Conservation (phyloP, 23 tunicate genomes). For the Phallusia fumigata region DNA sequence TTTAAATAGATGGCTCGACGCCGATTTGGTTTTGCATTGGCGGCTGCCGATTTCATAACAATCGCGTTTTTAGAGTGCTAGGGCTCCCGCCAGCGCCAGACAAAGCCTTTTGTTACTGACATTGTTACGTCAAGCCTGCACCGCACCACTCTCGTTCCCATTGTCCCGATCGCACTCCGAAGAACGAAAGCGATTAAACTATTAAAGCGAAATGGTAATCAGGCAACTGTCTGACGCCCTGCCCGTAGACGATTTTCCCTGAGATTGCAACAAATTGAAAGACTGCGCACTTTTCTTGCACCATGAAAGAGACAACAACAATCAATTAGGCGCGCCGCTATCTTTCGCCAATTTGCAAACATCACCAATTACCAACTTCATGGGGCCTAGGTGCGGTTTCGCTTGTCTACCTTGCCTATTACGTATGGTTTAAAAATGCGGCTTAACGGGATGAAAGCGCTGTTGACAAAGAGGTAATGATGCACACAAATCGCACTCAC, state of each 20-base stretch:
- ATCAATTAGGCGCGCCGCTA: background rate
- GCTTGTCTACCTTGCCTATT: too few relatives aligned
- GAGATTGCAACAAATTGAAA: background rate
- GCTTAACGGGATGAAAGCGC: background rate
- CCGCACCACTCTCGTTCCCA: slow-evolving; percentile 8
- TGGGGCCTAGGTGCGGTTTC: background rate
- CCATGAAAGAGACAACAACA: background rate
- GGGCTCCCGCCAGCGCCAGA: slow-evolving; percentile 8
- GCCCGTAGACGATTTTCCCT: background rate
- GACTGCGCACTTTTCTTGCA: background rate
- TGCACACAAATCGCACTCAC: background rate
- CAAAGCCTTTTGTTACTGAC: background rate
- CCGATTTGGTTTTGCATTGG: background rate
- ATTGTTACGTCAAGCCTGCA: slow-evolving; percentile 1
- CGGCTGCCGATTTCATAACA: slow-evolving; percentile 14
- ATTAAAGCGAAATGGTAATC: slow-evolving; percentile 8
- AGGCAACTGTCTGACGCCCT: background rate
- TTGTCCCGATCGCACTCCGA: background rate
- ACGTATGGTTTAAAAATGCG: too few relatives aligned
- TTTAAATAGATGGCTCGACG: background rate
- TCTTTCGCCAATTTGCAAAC: background rate
- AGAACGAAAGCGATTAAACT: background rate
- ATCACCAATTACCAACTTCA: background rate
- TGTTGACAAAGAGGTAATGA: background rate
- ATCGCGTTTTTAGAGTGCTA: slow-evolving; percentile 2